Percentiles rank a stretch among this genome's conserved stretches.
These are phyloP conservation scores for Pitta sordida DNA, from an alignment of 2,113 vertebrate species.

Conservation along the genomic window DNA sequence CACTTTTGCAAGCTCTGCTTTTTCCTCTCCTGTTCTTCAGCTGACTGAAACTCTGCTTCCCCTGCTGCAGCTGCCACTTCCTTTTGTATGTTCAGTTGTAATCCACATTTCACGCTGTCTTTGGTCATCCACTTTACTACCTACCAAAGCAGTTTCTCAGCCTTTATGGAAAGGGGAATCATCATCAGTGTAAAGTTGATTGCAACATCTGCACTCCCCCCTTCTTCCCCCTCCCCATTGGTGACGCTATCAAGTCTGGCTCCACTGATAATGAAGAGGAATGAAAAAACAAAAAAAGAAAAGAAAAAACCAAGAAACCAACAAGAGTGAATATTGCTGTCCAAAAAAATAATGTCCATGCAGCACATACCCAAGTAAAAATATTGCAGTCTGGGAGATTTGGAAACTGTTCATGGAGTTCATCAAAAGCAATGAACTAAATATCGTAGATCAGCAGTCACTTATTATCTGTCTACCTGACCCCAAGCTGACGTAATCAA, in stretches of 20 bases:
- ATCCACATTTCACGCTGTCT: not conserved
- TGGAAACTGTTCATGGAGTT: not conserved
- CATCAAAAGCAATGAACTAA: not conserved
- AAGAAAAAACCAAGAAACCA: not conserved
- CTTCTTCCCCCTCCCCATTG: not conserved
- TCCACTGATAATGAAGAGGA: not conserved
- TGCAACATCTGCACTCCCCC: not conserved
- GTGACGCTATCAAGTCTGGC: conserved; percentile 2
- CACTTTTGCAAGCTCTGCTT: not conserved
- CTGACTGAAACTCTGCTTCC: not conserved
- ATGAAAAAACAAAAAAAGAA: not conserved
- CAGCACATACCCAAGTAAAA: not conserved
- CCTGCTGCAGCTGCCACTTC: not conserved
- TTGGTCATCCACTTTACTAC: not conserved
- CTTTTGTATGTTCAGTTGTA: not conserved
- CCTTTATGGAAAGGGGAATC: not conserved
- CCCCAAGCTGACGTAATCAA: not conserved
- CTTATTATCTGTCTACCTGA: not conserved
- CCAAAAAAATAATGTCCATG: not conserved
- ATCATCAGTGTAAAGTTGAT: not conserved
- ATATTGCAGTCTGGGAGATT: not conserved
- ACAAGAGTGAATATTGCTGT: not conserved
- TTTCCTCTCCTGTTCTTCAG: not conserved
- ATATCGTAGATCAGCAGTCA: not conserved
- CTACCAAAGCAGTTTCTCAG: not conserved